Percentiles rank a stretch among this genome's conserved stretches.
Evolutionary conservation across 1,140 invertebrate species (phyloP).

Genomic region (Drosophila burlai): DNA sequence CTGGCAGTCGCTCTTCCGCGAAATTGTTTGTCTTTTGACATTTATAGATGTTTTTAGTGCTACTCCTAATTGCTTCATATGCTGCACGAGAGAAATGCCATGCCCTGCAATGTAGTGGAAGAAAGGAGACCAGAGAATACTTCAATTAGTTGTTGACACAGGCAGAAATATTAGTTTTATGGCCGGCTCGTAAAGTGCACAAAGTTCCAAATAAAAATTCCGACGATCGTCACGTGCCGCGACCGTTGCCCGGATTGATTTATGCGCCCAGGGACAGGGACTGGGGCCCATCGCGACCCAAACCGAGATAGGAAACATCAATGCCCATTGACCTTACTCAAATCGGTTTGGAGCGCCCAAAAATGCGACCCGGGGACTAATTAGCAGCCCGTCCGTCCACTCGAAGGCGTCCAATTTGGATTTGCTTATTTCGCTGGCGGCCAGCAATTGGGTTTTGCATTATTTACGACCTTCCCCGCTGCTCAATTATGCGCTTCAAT

Average conservation of each 20-base stretch:
- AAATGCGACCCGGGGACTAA: slow-evolving; percentile 48
- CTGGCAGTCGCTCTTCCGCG: slow-evolving; percentile 54
- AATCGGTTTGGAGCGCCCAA: slow-evolving; percentile 38
- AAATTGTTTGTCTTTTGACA: slow-evolving; percentile 68
- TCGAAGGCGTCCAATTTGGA: slow-evolving; percentile 45
- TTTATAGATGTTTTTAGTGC: slow-evolving; percentile 73
- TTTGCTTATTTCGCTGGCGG: slow-evolving; percentile 37
- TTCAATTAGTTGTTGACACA: slow-evolving; percentile 77
- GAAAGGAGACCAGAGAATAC: slow-evolving; percentile 44
- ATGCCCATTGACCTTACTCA: slow-evolving; percentile 56
- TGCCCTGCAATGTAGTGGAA: slow-evolving; percentile 34
- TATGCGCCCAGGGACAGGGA: slow-evolving; percentile 41
- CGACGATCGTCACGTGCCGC: slow-evolving; percentile 58
- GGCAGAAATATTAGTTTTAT: slow-evolving; percentile 65
- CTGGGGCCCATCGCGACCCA: not conserved
- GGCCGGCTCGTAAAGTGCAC: slow-evolving; percentile 52
- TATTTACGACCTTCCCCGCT: slow-evolving; percentile 67
- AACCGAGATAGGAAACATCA: slow-evolving; percentile 39
- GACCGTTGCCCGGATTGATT: slow-evolving; percentile 44
- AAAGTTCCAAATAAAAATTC: slow-evolving; percentile 69
- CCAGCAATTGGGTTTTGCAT: slow-evolving; percentile 58
- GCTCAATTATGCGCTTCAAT: slow-evolving; percentile 69
- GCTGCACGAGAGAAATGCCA: slow-evolving; percentile 41
- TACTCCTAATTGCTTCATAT: slow-evolving; percentile 70
- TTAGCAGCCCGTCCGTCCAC: slow-evolving; percentile 47